Evolutionary conservation across 1,140 invertebrate genomes (phyloP).

Genomic region (Drosophila kohkoa): DNA sequence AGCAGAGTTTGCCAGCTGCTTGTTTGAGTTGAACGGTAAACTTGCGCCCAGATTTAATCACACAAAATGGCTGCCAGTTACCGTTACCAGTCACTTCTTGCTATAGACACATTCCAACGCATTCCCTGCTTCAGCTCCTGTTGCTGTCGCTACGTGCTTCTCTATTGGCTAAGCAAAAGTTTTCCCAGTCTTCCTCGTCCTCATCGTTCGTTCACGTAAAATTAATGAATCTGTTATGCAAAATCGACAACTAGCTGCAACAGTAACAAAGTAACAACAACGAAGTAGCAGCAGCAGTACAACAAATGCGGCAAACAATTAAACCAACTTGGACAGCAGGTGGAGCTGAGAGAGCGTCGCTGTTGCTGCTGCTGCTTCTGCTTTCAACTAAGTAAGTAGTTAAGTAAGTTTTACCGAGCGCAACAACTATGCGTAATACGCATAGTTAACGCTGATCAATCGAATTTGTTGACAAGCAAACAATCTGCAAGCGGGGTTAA

Average conservation of each 20-base stretch:
- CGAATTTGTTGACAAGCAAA: constrained; percentile 28
- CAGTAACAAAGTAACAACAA: constrained; percentile 37
- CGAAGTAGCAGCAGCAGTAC: constrained; percentile 36
- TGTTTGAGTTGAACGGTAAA: constrained; percentile 45
- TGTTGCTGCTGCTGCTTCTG: neutral
- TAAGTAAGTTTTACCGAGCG: constrained; percentile 35
- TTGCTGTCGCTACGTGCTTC: constrained; percentile 38
- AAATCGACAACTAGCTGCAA: constrained; percentile 68
- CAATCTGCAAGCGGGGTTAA: neutral
- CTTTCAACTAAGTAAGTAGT: constrained; percentile 4
- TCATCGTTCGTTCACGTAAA: constrained; percentile 52
- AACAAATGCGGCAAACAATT: constrained; percentile 50
- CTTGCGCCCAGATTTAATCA: constrained; percentile 73
- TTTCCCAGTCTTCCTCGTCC: constrained; percentile 33
- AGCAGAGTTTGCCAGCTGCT: constrained; percentile 29
- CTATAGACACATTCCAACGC: constrained; percentile 16
- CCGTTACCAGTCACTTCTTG: constrained; percentile 25
- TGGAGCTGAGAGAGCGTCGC: constrained; percentile 13
- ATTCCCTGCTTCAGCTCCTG: constrained; percentile 9
- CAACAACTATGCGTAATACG: constrained; percentile 33
- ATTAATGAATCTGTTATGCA: constrained; percentile 83
- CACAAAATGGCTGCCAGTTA: constrained; percentile 61
- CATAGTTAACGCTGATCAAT: constrained; percentile 46
- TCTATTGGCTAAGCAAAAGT: constrained; percentile 60
- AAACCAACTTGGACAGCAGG: constrained; percentile 41